A percentile compares a stretch with the other conserved stretches of the same genome.
These are phyloP conservation scores for Drosophila cardini DNA, from an alignment of 1,140 invertebrate species.

Conservation along the genomic window DNA sequence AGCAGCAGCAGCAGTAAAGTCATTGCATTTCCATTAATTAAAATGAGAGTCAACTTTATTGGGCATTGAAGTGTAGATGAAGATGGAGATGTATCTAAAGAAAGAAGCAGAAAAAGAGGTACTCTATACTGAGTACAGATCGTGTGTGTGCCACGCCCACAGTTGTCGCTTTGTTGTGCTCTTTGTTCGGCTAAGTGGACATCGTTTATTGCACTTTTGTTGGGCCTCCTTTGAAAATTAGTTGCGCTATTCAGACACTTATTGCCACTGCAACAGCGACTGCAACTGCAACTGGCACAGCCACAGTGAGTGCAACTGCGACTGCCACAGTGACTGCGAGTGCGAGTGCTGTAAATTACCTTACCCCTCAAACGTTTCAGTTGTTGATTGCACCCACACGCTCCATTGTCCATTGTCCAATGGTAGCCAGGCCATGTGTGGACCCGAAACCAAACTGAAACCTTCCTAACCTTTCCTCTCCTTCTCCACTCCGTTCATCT, in stretches of 20 bases:
- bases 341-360: conserved; percentile 68
- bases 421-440: conserved; percentile 40
- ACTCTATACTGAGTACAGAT: not conserved
- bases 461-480: not conserved
- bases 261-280: conserved; percentile 20
- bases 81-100: not conserved
- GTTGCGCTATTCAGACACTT: conserved; percentile 73
- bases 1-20: conserved; percentile 39
- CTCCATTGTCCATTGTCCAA: conserved; percentile 41
- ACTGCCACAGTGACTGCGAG: conserved; percentile 22
- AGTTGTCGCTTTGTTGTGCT: conserved; percentile 43
- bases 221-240: conserved; percentile 77
- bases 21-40: conserved; percentile 82
- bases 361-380: conserved; percentile 32
- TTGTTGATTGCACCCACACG: conserved; percentile 78
- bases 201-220: conserved; percentile 81
- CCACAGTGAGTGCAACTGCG: conserved; percentile 10
- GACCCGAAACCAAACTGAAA: not conserved
- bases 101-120: too few species aligned
- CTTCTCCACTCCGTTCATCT: conserved; percentile 26
- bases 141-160: conserved; percentile 55
- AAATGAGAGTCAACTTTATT: conserved; percentile 66
- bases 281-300: conserved; percentile 11
- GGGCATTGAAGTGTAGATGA: conserved; percentile 49
- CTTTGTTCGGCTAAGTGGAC: conserved; percentile 76